Base-by-base conservation (phyloP, 1,140 invertebrate species). In the Oryzaephilus surinamensis region DNA sequence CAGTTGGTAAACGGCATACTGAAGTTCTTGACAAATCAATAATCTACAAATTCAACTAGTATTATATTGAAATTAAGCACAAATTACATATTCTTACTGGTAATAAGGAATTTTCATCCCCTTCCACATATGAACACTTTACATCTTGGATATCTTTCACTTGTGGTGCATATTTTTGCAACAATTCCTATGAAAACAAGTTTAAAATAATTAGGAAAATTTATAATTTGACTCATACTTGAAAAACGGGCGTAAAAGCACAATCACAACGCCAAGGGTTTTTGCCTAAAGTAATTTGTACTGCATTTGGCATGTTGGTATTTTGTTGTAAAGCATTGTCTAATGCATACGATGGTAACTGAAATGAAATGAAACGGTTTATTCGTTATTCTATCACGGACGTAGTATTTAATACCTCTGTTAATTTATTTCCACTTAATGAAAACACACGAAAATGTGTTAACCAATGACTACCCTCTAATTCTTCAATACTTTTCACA, bases 201-300 rank as follows among this genome's bases (percentile, higher is more conserved):
- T 18, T 12, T 14, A 30, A 41, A 39, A 29, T 46, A 28, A 38
- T 13, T n/a, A n/a, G n/a, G n/a, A n/a, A 12, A 41, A 21, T 33
- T 12, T 31, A 7, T 30, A 15, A 12, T 17, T 19, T 30, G 14
- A 37, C 16, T n/a, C 8, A 21, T 62, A 73, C 72, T 46, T 83
- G 79, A 50, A 87, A 82, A 15, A 72, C 67, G 10, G 83, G 81
- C 4, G 77, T 81, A 51, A 82, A 86, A 20, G 72, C 67, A 45
- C 85, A 89, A 50, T 85, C 81, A 55, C 85, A 89, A 37, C 73
- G 69, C 82, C 83, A 89, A 0, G 83, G 79, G 66, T 89, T 89
- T 24, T 71, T 64, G 2, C 81, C 82, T 0, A 89, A 63, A 48
- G 70, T 74, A 10, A 88, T 60, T 40, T 64, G 56, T 3, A 62